Base-by-base conservation (phyloP, 2,113 vertebrate species). In the Antechinus stuartii region DNA sequence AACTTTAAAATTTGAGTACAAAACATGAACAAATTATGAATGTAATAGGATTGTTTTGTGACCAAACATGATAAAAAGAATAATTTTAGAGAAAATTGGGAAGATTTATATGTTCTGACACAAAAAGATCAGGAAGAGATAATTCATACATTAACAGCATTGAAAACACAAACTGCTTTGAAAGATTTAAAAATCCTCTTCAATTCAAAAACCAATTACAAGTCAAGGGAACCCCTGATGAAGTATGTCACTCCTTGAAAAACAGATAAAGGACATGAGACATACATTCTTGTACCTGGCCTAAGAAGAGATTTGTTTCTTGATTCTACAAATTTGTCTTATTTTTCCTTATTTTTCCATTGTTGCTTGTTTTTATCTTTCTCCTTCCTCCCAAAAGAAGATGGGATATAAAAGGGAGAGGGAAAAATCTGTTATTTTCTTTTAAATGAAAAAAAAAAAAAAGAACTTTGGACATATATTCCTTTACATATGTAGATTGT, bases 351-450 rank as follows among this genome's bases (percentile, higher is more conserved):
- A 52, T 52, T 30, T 30, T 68, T 68, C 14, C 14, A 6, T 68
- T 11, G 16, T 68, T 27, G 0, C 12, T 16, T 35, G 0, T 14
- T 35, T 35, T 14, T 68, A 1, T 4, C 27, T 0, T 2, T 2
- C 1, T 35, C 5, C 30, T 12, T 16, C 11, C 12, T 12, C 61
- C 12, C 4, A 11, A 68, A 16, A 1, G 61, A 16, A 68, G 61
- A 16, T 16, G 14, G 14, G 2, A 68, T 68, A 0, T 68, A 68
- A 68, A 35, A 68, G 30, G 57, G 10, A 16, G 30, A 68, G 30
- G 16, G 16, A n/a, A 30, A 61, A 27, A 35, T 14, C 14, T 35
- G 8, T 27, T 57, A 26, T 27, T 68, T 68, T 35, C 8, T 8
- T 57, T 9, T 57, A 8, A 61, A 27, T 55, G 6, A 9, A 57